Conservation (phyloP, 2,888 invertebrate species). For the Oeneis ivallda region DNA sequence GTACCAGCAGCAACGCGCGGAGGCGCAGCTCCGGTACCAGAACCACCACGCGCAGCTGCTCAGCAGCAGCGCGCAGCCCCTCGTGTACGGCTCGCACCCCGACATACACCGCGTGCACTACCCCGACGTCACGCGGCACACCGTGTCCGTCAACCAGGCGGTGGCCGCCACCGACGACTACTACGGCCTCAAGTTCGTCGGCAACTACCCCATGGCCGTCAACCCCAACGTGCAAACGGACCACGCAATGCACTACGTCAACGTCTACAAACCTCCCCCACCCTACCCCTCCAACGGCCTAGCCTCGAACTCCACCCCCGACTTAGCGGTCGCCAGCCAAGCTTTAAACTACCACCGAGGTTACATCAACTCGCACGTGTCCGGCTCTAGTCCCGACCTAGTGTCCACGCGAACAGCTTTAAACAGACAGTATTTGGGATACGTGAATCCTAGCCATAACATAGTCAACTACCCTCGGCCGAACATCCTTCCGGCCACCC, state of each 20-base stretch:
- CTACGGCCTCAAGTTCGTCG: slow-evolving; percentile 62
- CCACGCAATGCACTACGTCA: slow-evolving; percentile 81
- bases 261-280: slow-evolving; percentile 91
- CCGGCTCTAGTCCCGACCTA: slow-evolving; percentile 89
- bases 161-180: slow-evolving; percentile 61
- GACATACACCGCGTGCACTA: slow-evolving; percentile 86
- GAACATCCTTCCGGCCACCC: slow-evolving; percentile 75
- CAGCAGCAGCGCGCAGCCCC: slow-evolving; percentile 55
- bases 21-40: slow-evolving; percentile 68
- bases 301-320: slow-evolving; percentile 93
- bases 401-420: slow-evolving; percentile 87
- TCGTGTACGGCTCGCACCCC: slow-evolving; percentile 86
- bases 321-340: slow-evolving; percentile 88
- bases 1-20: slow-evolving; percentile 81
- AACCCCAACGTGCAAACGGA: slow-evolving; percentile 70
- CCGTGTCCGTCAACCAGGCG: slow-evolving; percentile 54
- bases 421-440: slow-evolving; percentile 72
- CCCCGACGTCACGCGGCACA: slow-evolving; percentile 85
- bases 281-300: slow-evolving; percentile 89
- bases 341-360: slow-evolving; percentile 74
- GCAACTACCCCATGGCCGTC: slow-evolving; percentile 69
- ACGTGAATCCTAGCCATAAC: slow-evolving; percentile 59
- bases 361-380: slow-evolving; percentile 81
- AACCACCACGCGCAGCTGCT: slow-evolving; percentile 59
- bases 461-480: slow-evolving; percentile 61